Base-by-base conservation (phyloP, 2,888 invertebrate species). In the Napeogenes inachia region DNA sequence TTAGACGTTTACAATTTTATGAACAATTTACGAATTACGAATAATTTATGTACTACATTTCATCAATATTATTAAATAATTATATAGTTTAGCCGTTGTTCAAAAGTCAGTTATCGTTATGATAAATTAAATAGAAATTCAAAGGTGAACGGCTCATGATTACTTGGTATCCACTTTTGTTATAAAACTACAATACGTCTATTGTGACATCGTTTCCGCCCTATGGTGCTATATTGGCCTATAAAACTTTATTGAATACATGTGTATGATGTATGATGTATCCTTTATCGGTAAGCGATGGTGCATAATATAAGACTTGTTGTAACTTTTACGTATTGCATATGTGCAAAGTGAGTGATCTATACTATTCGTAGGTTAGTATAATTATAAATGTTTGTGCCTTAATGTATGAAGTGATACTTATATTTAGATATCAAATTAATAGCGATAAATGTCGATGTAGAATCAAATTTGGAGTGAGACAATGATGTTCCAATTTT, bases 321-420 rank as follows among this genome's bases (percentile, higher is more conserved):
- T 71, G 66, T 76, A 69, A 66, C 66, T 75, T 68, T 72, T 72
- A 71, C 69, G 66, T 74, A 73, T 67, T 74, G 73, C 78, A 78
- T 79, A 74, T 75, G 67, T 72, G 75, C 74, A 71, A 68, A 69
- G 70, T 61, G 76, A 74, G 75, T 79, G 77, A 76, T 71, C 74
- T 69, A 69, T 62, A 71, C 67, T 71, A 72, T 66, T 65, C 72
- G 70, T 69, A 73, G 71, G 68, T 71, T 73, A 71, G 69, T 72
- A 70, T 75, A 72, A 60, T 69, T 68, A 65, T 73, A 72, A 73
- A 75, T 76, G 75, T 74, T 78, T 76, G 85, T 87, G 87, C 87
- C 85, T 88, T 87, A 85, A 69, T 75, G 73, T 77, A 72, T 76
- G 73, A 78, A 80, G 74, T 81, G 78, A 80, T 80, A 79, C 72